These are phyloP conservation scores for Trachythela sp. DNA, from an alignment of 64 coral and sea anemone species.

Conservation along the genomic window DNA sequence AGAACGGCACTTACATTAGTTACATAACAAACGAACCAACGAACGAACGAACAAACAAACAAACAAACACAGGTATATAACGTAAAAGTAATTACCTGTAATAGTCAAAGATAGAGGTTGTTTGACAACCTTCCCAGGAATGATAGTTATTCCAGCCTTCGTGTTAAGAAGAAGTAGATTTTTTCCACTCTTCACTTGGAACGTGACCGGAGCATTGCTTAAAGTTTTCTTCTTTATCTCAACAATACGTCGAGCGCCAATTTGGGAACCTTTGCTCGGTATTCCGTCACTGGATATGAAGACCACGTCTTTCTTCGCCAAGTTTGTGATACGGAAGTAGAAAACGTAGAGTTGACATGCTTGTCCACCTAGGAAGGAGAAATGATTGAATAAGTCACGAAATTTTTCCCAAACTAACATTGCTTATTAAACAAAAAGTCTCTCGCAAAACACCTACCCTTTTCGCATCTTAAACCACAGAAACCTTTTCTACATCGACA, in stretches of 20 bases:
- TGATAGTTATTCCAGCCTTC: not conserved
- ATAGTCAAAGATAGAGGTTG: slow-evolving; percentile 9
- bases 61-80: too few relatives aligned
- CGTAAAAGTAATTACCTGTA: not conserved
- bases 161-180: not conserved
- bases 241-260: not conserved
- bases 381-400: too few relatives aligned
- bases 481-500: slow-evolving; percentile 16
- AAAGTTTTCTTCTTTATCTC: not conserved
- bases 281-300: slow-evolving; percentile 6
- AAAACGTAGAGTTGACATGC: not conserved
- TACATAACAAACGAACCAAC: too few relatives aligned
- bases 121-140: not conserved
- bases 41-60: too few relatives aligned
- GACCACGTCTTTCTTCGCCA: not conserved
- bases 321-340: not conserved
- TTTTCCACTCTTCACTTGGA: slow-evolving; percentile 9
- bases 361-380: not conserved
- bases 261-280: not conserved
- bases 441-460: not conserved
- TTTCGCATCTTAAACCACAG: not conserved
- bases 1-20: too few relatives aligned
- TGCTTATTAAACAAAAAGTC: too few relatives aligned
- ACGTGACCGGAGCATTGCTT: not conserved
- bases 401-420: too few relatives aligned